Conservation (phyloP, 2,888 invertebrate genomes). For the Parascotia fuliginaria region DNA sequence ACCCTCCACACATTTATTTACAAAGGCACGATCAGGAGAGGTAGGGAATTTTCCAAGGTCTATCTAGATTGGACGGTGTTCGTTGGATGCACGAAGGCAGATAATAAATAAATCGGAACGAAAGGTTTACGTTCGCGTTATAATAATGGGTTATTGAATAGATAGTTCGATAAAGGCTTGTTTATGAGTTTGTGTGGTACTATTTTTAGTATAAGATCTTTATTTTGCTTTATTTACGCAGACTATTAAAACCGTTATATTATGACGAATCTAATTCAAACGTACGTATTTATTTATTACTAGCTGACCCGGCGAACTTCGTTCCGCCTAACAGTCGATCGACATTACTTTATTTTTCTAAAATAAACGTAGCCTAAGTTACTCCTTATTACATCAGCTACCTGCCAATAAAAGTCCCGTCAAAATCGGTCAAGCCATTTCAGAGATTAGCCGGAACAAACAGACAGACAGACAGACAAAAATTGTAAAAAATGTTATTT, state of each 20-base stretch:
- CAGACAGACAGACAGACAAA: too few species aligned
- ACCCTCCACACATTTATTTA: conserved; percentile 25
- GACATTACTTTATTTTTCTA: too few species aligned
- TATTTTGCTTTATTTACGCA: background rate
- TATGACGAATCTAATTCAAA: too few species aligned
- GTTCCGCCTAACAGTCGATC: too few species aligned
- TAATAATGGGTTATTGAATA: conserved; percentile 58
- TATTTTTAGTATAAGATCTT: background rate
- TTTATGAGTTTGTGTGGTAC: conserved; percentile 24
- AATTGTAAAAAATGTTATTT: too few species aligned
- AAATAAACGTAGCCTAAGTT: too few species aligned
- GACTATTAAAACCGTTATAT: background rate
- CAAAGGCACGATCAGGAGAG: conserved; percentile 14
- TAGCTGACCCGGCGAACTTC: too few species aligned
- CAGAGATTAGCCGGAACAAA: too few species aligned
- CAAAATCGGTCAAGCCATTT: too few species aligned
- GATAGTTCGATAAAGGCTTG: conserved; percentile 41
- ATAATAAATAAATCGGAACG: conserved; percentile 62
- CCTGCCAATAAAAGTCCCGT: too few species aligned
- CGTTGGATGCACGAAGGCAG: conserved; percentile 68
- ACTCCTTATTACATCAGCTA: too few species aligned
- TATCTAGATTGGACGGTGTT: conserved; percentile 33
- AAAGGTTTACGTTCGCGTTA: conserved; percentile 56
- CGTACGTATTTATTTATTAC: too few species aligned
- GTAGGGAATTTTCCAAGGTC: conserved; percentile 34